Percentiles rank a stretch among this genome's conserved stretches.
Evolutionary conservation across 1,140 invertebrate genomes (phyloP).

Genomic region (Musca vetustissima): DNA sequence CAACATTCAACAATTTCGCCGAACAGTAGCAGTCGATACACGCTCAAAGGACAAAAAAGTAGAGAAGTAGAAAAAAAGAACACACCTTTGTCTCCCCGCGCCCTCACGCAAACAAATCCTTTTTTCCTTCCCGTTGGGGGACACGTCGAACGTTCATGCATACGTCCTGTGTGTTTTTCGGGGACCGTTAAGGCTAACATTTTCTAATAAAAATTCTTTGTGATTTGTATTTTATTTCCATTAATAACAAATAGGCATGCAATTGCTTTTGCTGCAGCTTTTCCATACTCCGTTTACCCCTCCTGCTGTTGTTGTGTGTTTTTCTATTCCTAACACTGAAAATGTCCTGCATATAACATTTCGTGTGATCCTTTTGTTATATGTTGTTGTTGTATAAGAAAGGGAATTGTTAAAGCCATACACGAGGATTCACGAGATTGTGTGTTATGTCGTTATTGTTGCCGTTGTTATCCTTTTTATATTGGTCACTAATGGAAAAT

Average conservation of each 20-base stretch:
- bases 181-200: neutral
- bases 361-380: neutral
- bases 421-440: constrained; percentile 8
- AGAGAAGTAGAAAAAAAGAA: too few relatives aligned
- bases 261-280: neutral
- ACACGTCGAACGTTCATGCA: too few relatives aligned
- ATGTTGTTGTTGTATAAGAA: constrained; percentile 1
- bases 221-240: neutral
- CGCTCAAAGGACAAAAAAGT: too few relatives aligned
- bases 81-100: neutral
- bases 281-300: neutral
- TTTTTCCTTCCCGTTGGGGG: neutral
- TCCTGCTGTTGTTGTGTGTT: too few relatives aligned
- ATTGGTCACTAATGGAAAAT: too few relatives aligned
- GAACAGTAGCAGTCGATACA: too few relatives aligned
- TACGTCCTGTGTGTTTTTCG: neutral
- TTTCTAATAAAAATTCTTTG: constrained; percentile 20
- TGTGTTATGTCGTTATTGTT: neutral
- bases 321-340: too few relatives aligned
- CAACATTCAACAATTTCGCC: too few relatives aligned
- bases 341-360: too few relatives aligned
- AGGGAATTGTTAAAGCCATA: neutral
- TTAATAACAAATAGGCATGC: constrained; percentile 8
- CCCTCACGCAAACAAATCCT: neutral
- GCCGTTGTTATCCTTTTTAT: too few relatives aligned